These are phyloP conservation scores for Propithecus coquereli DNA, from an alignment of 2,113 vertebrate genomes.

Conservation along the genomic window DNA sequence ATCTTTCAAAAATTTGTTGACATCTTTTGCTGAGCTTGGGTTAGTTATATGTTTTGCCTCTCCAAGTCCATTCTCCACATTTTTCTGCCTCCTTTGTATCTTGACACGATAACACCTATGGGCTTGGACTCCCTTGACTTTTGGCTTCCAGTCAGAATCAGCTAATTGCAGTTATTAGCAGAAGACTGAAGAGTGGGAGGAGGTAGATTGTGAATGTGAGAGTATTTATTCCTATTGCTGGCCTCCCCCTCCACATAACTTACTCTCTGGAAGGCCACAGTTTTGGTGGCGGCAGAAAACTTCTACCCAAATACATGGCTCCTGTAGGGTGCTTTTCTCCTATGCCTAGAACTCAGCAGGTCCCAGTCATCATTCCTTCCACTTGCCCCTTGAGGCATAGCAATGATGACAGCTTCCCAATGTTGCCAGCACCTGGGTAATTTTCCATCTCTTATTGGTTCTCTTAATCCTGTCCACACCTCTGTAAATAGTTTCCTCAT, in stretches of 20 bases:
- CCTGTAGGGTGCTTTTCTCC: not conserved
- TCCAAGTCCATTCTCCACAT: not conserved
- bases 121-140: not conserved
- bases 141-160: not conserved
- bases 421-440: not conserved
- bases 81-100: not conserved
- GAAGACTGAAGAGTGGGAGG: not conserved
- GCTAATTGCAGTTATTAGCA: not conserved
- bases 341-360: not conserved
- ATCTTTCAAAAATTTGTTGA: not conserved
- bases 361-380: not conserved
- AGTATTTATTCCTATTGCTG: not conserved
- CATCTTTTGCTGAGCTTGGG: not conserved
- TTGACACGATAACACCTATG: not conserved
- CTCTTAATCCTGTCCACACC: not conserved
- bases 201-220: not conserved
- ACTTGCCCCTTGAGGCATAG: not conserved
- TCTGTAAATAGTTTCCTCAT: constrained; percentile 6
- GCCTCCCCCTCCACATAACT: too few species aligned
- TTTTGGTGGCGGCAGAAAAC: not conserved
- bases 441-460: not conserved
- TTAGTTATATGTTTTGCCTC: not conserved
- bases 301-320: not conserved
- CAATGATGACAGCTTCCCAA: not conserved
- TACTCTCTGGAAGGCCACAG: not conserved